Base-by-base conservation (phyloP, 2,113 vertebrate species). In the Penelope pileata region DNA sequence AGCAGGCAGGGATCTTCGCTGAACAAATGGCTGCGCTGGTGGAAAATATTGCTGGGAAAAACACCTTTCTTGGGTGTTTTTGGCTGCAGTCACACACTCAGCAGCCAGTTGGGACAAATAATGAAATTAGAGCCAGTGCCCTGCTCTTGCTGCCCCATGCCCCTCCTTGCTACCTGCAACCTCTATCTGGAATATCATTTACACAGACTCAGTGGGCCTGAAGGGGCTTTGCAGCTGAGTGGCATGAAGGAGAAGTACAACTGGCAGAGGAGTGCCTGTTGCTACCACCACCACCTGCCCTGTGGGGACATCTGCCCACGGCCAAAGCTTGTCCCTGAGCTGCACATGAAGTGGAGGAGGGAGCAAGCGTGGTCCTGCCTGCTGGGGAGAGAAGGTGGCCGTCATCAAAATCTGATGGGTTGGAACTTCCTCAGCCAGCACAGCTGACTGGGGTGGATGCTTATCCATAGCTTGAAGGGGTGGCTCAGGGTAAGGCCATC, bases 121-220 rank as follows among this genome's bases (percentile, higher is more conserved):
- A 7, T 51, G 60, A 54, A 32, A 34, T 23, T 10, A n/a, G 50
- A 91, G 21, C 16, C 45, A 26, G 24, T 15, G 34, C 12, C 5
- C 19, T 0, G 2, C 19, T 26, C 1, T 26, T n/a, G 21, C n/a
- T 90, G 76, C 18, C 54, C 16, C 1, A 1, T 0, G 0, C 32
- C 7, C 4, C 7, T 53, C 51, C 62, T 23, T 27, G 30, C 24
- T 45, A 48, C 36, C 3, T 12, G 15, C 8, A 27, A 6, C 10
- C 30, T 6, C 15, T 15, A 7, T n/a, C 17, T 73, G 67, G 16
- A 62, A 56, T 27, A 69, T 7, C 1, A 0, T 6, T 50, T 9
- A 10, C 0, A 1, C 34, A 67, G 36, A 83, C 38, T 13, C 51
- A 30, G 54, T 22, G 59, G n/a, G 27, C 48, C 27, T 0, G 2